Evolutionary conservation across 2,888 invertebrate genomes (phyloP).

Genomic region (Agonopterix arenella): DNA sequence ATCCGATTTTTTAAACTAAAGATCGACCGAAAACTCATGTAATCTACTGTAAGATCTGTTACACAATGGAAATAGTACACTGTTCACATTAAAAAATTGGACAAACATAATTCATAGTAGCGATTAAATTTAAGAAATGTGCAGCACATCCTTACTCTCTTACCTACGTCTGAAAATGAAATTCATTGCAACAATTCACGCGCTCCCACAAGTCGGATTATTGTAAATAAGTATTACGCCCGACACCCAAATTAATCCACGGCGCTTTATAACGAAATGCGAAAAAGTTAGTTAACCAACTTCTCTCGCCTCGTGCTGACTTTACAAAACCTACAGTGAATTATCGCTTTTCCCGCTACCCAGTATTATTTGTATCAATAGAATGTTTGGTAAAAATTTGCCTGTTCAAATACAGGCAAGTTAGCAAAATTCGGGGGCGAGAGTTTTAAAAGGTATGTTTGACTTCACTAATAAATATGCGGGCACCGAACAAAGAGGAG

Average conservation of each 20-base stretch:
- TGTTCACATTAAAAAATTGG: too few relatives aligned
- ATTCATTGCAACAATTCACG: constrained; percentile 67
- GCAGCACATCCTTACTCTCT: constrained; percentile 31
- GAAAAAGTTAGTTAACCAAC: constrained; percentile 67
- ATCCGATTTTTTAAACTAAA: too few relatives aligned
- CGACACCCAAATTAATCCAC: constrained; percentile 66
- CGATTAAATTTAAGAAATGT: too few relatives aligned
- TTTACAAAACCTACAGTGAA: constrained; percentile 51
- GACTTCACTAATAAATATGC: constrained; percentile 68
- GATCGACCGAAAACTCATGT: too few relatives aligned
- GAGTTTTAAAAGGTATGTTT: constrained; percentile 70
- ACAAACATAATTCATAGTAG: too few relatives aligned
- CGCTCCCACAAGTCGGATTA: constrained; percentile 67
- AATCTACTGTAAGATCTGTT: too few relatives aligned
- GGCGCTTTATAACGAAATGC: constrained; percentile 59
- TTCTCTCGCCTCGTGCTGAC: constrained; percentile 35
- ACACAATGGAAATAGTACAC: too few relatives aligned
- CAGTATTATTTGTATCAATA: constrained; percentile 70
- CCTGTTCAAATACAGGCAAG: constrained; percentile 54
- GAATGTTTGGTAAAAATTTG: constrained; percentile 57
- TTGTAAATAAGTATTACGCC: constrained; percentile 73
- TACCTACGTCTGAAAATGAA: constrained; percentile 47
- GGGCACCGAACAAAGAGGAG: constrained; percentile 35
- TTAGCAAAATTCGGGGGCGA: constrained; percentile 36
- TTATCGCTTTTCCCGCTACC: constrained; percentile 51